Evolutionary conservation across 2,888 invertebrate species (phyloP).

Genomic region (Harpalus rubripes): DNA sequence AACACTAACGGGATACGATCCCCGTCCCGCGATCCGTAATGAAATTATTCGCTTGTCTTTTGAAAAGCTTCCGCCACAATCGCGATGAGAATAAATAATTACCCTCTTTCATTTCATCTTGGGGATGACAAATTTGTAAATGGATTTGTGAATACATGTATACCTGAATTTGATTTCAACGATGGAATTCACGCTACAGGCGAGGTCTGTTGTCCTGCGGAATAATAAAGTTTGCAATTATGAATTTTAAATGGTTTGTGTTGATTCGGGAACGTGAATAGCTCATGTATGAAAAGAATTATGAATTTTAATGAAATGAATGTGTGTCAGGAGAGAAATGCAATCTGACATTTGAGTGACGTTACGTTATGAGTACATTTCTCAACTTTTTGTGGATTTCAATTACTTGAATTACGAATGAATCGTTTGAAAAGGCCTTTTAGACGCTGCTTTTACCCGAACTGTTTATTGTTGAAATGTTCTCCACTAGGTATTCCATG

Average conservation of each 20-base stretch:
- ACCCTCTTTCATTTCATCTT: constrained; percentile 10
- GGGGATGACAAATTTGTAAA: constrained; percentile 23
- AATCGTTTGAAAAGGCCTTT: not conserved
- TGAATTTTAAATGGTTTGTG: constrained; percentile 30
- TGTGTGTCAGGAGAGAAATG: constrained; percentile 1
- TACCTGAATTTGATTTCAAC: constrained; percentile 38
- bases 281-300: constrained; percentile 36
- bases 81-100: constrained; percentile 27
- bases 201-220: not conserved
- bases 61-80: constrained; percentile 15
- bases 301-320: constrained; percentile 38
- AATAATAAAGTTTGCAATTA: constrained; percentile 19
- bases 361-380: not conserved
- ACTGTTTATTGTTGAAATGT: too few species aligned
- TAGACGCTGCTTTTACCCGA: not conserved
- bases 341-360: not conserved
- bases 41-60: constrained; percentile 36
- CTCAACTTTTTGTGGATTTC: not conserved
- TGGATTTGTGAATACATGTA: constrained; percentile 43
- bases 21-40: constrained; percentile 13
- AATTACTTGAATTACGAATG: not conserved
- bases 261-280: not conserved
- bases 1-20: constrained; percentile 16
- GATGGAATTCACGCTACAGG: constrained; percentile 6
- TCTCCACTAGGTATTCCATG: too few species aligned